phyloP scores from a whole-genome alignment of 2,797 vertebrate species.

The Danio albolineatus region DNA sequence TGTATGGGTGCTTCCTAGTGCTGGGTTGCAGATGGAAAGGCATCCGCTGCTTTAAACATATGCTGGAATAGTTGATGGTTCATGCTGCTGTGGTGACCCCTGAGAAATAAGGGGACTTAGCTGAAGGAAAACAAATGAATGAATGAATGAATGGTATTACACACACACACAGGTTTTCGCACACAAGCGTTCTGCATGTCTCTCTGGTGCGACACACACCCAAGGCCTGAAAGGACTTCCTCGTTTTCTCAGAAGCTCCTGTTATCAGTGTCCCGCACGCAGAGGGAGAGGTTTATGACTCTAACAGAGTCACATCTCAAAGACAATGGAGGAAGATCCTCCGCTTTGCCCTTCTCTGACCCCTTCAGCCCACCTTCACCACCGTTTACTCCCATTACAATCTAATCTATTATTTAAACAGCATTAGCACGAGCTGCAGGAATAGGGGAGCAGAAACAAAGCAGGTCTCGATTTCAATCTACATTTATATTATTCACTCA shows the following conservation, averaged over 20 bases:
- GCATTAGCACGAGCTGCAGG: background rate
- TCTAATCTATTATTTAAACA: slow-evolving; percentile 16
- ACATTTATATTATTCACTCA: background rate
- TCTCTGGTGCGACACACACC: slow-evolving; percentile 51
- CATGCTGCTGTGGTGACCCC: too few species aligned
- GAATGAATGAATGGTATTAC: too few species aligned
- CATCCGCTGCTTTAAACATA: too few species aligned
- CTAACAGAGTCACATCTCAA: background rate
- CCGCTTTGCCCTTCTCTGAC: slow-evolving; percentile 7
- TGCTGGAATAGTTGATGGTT: too few species aligned
- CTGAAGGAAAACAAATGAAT: too few species aligned
- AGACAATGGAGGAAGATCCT: slow-evolving; percentile 5
- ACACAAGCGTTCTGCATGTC: slow-evolving; percentile 12
- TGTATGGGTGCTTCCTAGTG: too few species aligned
- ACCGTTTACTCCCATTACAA: slow-evolving; percentile 11
- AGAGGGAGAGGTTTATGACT: slow-evolving; percentile 26
- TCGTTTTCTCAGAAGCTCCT: slow-evolving; percentile 54
- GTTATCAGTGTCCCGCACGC: slow-evolving; percentile 55
- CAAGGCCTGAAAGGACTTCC: slow-evolving; percentile 45
- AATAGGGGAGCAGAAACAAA: background rate
- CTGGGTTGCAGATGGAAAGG: too few species aligned
- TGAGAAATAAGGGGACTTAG: too few species aligned
- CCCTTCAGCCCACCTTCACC: background rate
- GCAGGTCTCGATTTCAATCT: background rate
- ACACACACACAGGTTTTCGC: too few species aligned